Evolutionary conservation across 2,888 invertebrate species (phyloP), one percentile per base, ranked within the genome.

Genomic region (Ochropleura plecta): DNA sequence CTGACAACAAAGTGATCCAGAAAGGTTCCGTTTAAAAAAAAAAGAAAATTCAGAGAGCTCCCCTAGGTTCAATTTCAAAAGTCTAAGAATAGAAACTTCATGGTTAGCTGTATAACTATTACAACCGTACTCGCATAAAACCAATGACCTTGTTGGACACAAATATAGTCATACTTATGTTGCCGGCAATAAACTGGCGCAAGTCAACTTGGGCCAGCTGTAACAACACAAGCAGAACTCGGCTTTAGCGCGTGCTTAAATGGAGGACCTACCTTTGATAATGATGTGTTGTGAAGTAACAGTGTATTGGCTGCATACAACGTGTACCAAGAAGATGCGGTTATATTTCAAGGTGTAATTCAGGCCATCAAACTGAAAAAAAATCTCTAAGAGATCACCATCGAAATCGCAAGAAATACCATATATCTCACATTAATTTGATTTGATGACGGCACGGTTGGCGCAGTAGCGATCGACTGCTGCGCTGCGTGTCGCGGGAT

Each of bases 171-270:
- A 70, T 81, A 71, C 80, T 84, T 83, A 70, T 86, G 88, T 90
- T 88, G 86, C 86, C 76, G 49, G 87, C 87, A 87, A 87, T 92
- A 90, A 92, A 92, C 82, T 72, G 73, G 78, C 70, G 62, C 74
- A 77, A 77, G 76, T 73, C 63, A 14, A 72, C 69, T 75, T 81
- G 62, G 70, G 40, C 82, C 93, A 93, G 89, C 93, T 93, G 93
- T 88, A 91, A 92, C 88, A 93, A 93, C 91, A 93, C 78, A 87
- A 83, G 53, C 20, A 55, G 1, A 30, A 8, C 16, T 4, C 70
- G 64, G 66, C 53, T 77, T 82, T 82, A 79, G 76, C 84, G 79
- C 55, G 78, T 74, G 80, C 70, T 84, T 76, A 51, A 83, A 75
- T 20, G 71, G 3, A 40, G 44, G n/a, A 40, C 62, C 68, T 62